Evolutionary conservation across 2,797 vertebrate genomes (phyloP).

Genomic region (Dendrocincla fuliginosa): DNA sequence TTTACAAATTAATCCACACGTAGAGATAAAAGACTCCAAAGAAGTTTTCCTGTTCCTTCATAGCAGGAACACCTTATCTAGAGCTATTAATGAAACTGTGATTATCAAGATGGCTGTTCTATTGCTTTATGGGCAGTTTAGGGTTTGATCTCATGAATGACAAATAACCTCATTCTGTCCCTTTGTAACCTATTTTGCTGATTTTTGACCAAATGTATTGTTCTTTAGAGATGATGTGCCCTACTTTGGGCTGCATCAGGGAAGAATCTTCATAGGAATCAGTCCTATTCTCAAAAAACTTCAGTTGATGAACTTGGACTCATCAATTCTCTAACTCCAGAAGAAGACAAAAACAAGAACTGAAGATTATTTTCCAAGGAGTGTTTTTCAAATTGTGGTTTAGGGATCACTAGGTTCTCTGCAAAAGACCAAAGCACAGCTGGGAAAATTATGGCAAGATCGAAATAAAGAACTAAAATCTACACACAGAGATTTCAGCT

Average conservation of each 20-base stretch:
- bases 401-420: not conserved
- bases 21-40: not conserved
- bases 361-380: not conserved
- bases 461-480: not conserved
- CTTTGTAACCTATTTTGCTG: not conserved
- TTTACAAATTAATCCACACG: not conserved
- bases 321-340: not conserved
- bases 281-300: not conserved
- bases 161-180: not conserved
- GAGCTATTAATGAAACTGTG: not conserved
- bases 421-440: not conserved
- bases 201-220: not conserved
- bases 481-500: not conserved
- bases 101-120: not conserved
- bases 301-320: not conserved
- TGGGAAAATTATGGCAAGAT: not conserved
- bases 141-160: not conserved
- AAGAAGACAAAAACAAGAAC: constrained; percentile 8
- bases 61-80: not conserved
- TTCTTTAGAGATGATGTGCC: not conserved
- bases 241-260: not conserved
- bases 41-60: not conserved
- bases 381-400: not conserved
- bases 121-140: not conserved
- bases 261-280: not conserved